Percentiles rank a stretch among this genome's conserved stretches.
phyloP scores from a whole-genome alignment of 2,888 invertebrate genomes.

The Apotomis betuletana region DNA sequence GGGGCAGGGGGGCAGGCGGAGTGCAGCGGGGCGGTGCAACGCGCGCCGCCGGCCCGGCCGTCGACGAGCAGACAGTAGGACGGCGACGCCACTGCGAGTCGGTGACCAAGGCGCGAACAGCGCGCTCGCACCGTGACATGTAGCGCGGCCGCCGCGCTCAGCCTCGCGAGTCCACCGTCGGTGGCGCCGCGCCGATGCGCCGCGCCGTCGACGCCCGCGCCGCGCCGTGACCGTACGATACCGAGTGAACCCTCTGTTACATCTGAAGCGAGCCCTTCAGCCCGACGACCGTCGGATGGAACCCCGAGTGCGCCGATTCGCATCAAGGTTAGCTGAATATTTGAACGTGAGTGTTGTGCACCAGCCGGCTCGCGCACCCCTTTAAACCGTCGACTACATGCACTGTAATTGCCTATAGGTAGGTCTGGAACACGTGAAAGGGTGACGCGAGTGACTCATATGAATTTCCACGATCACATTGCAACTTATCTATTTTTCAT shows the following conservation, averaged over 20 bases:
- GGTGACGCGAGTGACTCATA: constrained; percentile 69
- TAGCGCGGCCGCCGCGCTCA: constrained; percentile 74
- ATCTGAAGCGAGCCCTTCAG: constrained; percentile 77
- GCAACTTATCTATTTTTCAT: constrained; percentile 31
- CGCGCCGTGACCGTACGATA: constrained; percentile 55
- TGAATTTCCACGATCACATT: constrained; percentile 53
- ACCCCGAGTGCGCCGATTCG: constrained; percentile 83
- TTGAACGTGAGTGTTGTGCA: constrained; percentile 81
- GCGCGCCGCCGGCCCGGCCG: constrained; percentile 78
- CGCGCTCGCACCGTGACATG: constrained; percentile 82
- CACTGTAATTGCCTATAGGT: constrained; percentile 65
- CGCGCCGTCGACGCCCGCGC: constrained; percentile 72
- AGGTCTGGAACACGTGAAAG: constrained; percentile 68
- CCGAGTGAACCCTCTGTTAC: constrained; percentile 67
- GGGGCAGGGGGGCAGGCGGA: constrained; percentile 76
- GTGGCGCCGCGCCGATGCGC: constrained; percentile 80
- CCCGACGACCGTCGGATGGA: constrained; percentile 81
- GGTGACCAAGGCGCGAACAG: constrained; percentile 81
- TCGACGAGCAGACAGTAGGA: constrained; percentile 80
- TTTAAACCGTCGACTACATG: constrained; percentile 66
- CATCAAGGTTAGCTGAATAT: constrained; percentile 83
- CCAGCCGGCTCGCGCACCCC: constrained; percentile 66
- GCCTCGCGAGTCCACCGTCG: constrained; percentile 73
- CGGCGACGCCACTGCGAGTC: constrained; percentile 83
- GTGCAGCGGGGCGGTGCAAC: constrained; percentile 83